Evolutionary conservation across 2,113 vertebrate genomes (phyloP).

Genomic region (Lanius collurio): DNA sequence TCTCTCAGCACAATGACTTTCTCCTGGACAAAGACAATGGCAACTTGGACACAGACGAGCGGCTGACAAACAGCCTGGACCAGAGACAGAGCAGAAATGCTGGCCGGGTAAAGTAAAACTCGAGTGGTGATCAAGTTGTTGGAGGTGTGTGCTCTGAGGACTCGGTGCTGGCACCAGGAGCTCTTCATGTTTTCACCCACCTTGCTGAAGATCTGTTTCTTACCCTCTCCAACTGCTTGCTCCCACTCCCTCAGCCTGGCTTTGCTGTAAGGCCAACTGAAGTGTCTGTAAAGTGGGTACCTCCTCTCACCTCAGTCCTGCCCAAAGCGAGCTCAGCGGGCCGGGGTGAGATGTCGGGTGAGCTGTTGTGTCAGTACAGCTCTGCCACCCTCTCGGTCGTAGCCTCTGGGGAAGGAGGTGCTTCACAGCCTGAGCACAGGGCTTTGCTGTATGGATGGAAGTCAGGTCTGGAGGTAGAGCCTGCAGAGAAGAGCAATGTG

Average conservation of each 20-base stretch:
- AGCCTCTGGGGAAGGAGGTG: neutral
- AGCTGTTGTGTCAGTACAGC: neutral
- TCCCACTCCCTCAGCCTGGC: slow-evolving; percentile 17
- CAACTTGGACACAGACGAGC: slow-evolving; percentile 78
- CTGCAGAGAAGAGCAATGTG: neutral
- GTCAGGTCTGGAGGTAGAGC: neutral
- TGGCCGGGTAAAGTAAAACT: slow-evolving; percentile 77
- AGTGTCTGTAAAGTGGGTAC: neutral
- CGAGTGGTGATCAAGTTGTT: neutral
- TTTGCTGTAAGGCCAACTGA: slow-evolving; percentile 11
- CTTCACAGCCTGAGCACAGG: neutral
- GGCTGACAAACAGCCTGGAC: slow-evolving; percentile 71
- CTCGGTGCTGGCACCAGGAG: neutral
- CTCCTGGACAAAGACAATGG: slow-evolving; percentile 79
- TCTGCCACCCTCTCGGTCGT: fast-evolving
- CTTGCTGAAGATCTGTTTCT: slow-evolving; percentile 46
- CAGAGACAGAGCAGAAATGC: slow-evolving; percentile 82
- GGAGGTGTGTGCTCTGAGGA: slow-evolving; percentile 33
- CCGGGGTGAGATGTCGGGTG: fast-evolving
- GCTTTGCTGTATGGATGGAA: neutral
- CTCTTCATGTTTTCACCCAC: slow-evolving; percentile 5
- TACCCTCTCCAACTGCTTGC: neutral
- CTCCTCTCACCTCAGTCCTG: neutral
- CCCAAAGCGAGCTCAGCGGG: neutral
- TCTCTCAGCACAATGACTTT: slow-evolving; percentile 90